These are phyloP conservation scores for Bombus terrestris DNA, from an alignment of 1,140 invertebrate species.

Conservation along the genomic window DNA sequence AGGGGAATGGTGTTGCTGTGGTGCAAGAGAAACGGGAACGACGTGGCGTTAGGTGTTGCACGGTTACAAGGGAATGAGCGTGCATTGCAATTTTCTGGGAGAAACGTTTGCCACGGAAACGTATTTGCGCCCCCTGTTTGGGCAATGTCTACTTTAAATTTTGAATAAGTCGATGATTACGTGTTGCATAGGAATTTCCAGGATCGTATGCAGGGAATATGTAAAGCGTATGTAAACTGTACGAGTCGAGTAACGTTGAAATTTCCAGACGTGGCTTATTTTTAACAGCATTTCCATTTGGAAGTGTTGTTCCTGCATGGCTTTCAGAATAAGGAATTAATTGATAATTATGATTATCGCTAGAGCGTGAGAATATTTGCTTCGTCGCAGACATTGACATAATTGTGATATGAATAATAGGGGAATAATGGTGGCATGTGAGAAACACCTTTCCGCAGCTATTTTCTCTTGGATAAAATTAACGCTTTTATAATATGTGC, in stretches of 20 bases:
- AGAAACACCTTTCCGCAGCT: too few relatives aligned
- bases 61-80: neutral
- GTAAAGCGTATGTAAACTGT: neutral
- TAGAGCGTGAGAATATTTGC: too few relatives aligned
- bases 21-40: neutral
- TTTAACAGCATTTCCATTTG: too few relatives aligned
- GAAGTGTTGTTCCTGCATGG: too few relatives aligned
- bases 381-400: too few relatives aligned
- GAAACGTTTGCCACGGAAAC: neutral
- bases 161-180: neutral
- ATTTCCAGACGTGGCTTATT: neutral
- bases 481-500: too few relatives aligned
- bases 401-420: too few relatives aligned
- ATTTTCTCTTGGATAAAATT: too few relatives aligned
- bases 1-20: neutral
- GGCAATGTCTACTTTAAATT: neutral
- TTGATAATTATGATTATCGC: too few relatives aligned
- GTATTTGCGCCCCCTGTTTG: neutral
- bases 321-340: too few relatives aligned
- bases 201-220: neutral
- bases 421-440: too few relatives aligned
- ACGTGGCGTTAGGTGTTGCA: neutral
- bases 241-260: neutral
- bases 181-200: neutral
- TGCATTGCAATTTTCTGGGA: slow-evolving; percentile 2